Evolutionary conservation across 2,888 invertebrate species (phyloP), one percentile per base, ranked within the genome.

Genomic region (Coecobrya sp.): DNA sequence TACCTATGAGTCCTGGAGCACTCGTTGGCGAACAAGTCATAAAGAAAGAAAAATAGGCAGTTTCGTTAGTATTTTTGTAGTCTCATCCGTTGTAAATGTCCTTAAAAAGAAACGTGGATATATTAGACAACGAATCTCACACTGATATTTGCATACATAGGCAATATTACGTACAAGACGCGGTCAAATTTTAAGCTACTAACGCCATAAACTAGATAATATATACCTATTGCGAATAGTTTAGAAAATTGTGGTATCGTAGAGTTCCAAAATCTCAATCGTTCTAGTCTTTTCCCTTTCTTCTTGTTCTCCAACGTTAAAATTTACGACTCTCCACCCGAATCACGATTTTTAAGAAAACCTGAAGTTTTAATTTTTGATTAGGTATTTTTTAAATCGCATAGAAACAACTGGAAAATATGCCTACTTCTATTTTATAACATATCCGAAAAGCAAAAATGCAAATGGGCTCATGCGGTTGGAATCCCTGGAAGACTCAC

Each of bases 321-420:
- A 88, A 88, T 81, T 88, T 88, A 81, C 81, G 88, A 65, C 52
- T n/a, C 68, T 88, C 79, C 87, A 76, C n/a, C n/a, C n/a, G n/a
- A n/a, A n/a, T 88, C 79, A 88, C 49, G 65, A 88, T 65, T 87
- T 42, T 87, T 45, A 42, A 55, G 76, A 79, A 49, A 62, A 88
- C 73, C 62, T 88, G 76, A 88, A 79, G 5, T 65, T 81, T 88
- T 68, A 88, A 88, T 81, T 88, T 81, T 52, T 88, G 59, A 68
- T 81, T 81, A 88, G 45, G 65, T 42, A 55, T 52, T 52, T 73
- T 73, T 73, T 36, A 73, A 55, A 27, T 49, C 42, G 25, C 42
- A 22, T 22, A 45, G 22, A 45, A 22, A 73, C 19, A 8, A 16
- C 8, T 55, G 42, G 36, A 13, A 13, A 19, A 55, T n/a, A 25